Base-by-base conservation (phyloP, 2,888 invertebrate genomes). In the Eustalomyia histrio region DNA sequence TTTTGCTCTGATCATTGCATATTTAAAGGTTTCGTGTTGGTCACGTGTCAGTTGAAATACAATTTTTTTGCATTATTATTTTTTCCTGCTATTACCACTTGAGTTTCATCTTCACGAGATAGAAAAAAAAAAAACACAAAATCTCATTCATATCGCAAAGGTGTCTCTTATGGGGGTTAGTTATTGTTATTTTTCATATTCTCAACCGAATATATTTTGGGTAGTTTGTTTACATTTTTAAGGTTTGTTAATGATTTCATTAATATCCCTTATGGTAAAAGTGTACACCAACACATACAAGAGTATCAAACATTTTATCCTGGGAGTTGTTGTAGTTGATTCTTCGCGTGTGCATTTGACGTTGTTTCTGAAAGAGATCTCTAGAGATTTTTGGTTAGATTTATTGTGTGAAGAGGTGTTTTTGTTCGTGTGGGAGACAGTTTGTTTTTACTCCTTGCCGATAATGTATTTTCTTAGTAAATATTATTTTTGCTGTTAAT, bases 181-280 rank as follows among this genome's bases (percentile, higher is more conserved):
- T 80, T 65, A 43, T 57, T 61, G 35, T 71, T 60, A 6, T 33
- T 52, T n/a, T n/a, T n/a, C n/a, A n/a, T n/a, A n/a, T n/a, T 57
- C 29, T 72, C 3, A n/a, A 5, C 9, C 9, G 18, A 17, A 14
- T 24, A 24, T 29, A 24, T 72, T 67, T 47, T 69, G 50, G 35
- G 57, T 52, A 76, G 64, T 80, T 84, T 85, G 84, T 85, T 85
- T 85, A 85, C 83, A 63, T 76, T 83, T 84, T 84, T 83, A 83
- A 84, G 83, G 83, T 83, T 82, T 78, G 74, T 78, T 83, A 84
- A 84, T 85, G 83, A 84, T 85, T 85, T 83, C 83, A 84, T 84
- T 39, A 84, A 83, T 83, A 80, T 82, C 79, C 82, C 81, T 47
- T 47, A 71, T 47, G 21, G 18, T 33, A 35, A 9, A 21, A 47